Evolutionary conservation across 2,113 vertebrate genomes (phyloP), one percentile per base, ranked within the genome.

Genomic region (Bos javanicus): DNA sequence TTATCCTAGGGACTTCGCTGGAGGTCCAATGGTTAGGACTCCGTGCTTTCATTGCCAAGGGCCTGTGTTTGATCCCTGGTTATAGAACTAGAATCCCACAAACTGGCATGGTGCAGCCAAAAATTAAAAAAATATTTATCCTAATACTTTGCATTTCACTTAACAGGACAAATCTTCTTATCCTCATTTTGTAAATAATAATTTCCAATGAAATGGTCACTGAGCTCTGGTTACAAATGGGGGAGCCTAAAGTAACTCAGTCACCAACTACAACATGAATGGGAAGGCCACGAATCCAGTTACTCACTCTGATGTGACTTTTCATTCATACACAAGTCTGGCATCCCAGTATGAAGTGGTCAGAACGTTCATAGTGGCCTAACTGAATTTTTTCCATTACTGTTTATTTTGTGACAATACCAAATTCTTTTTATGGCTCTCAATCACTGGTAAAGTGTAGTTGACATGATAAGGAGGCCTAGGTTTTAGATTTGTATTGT

Each of bases 111-210:
- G 21, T 39, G 36, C 12, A 74, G 71, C 71, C 71, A 43, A 74
- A 74, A 43, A 43, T 74, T 39, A 1, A 74, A 74, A 25, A 25
- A 96, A 87, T 81, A 57, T 25, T 87, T 96, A 78, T 33, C 86
- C 94, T 93, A 81, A 87, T 89, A 85, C 62, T 48, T 96, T 95
- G 15, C 74, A 82, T 96, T 96, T 97, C 83, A 96, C 39, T 96
- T 96, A 96, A 43, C n/a, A 52, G 23, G 30, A 16, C 56, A 87
- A 84, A 64, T 93, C 85, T 67, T 96, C 48, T 36, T 84, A 90
- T 93, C 48, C n/a, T 96, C 36, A 26, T 96, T 98, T 95, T 95
- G 3, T 91, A 94, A 95, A 43, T 84, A 85, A 56, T 15, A 93
- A 81, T 93, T 94, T 19, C 57, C 62, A 85, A 2, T 43, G 54